Percentiles rank a stretch among this genome's conserved stretches.
Evolutionary conservation across 2,888 invertebrate genomes (phyloP).

Genomic region (Noctua pronuba): DNA sequence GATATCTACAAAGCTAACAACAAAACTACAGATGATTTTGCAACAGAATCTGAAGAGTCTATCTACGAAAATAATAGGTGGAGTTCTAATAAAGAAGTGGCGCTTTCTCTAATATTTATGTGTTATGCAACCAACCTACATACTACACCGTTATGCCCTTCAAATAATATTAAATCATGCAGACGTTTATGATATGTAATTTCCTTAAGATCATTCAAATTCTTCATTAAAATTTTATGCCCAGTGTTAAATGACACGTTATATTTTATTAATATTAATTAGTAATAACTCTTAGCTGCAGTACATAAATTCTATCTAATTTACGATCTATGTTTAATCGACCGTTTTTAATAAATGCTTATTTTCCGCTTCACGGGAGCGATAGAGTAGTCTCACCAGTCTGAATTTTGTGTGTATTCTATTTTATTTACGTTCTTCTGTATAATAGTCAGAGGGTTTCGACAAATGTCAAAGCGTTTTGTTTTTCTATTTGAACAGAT

Average conservation of each 20-base stretch:
- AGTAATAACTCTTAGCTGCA: constrained; percentile 27
- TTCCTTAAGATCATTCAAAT: constrained; percentile 54
- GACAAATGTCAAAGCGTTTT: neutral
- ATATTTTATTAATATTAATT: constrained; percentile 57
- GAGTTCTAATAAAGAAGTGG: constrained; percentile 40
- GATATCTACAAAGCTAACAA: constrained; percentile 57
- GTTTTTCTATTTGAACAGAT: neutral
- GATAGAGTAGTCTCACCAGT: neutral
- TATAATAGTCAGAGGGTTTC: neutral
- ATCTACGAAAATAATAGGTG: constrained; percentile 51
- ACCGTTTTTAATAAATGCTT: constrained; percentile 25
- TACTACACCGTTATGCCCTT: constrained; percentile 32
- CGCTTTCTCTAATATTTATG: constrained; percentile 35
- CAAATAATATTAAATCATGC: constrained; percentile 60
- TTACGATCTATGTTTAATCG: constrained; percentile 30
- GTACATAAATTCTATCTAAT: constrained; percentile 33
- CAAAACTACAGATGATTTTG: constrained; percentile 45
- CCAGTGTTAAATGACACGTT: constrained; percentile 51
- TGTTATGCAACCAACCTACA: constrained; percentile 58
- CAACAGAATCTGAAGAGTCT: constrained; percentile 44
- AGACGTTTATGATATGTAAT: constrained; percentile 57
- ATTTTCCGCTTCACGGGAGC: constrained; percentile 12
- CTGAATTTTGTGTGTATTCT: neutral
- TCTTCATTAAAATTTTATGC: constrained; percentile 45
- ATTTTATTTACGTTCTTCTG: no score